Base-by-base conservation (phyloP, 2,888 invertebrate species). In the Venusia cambrica region DNA sequence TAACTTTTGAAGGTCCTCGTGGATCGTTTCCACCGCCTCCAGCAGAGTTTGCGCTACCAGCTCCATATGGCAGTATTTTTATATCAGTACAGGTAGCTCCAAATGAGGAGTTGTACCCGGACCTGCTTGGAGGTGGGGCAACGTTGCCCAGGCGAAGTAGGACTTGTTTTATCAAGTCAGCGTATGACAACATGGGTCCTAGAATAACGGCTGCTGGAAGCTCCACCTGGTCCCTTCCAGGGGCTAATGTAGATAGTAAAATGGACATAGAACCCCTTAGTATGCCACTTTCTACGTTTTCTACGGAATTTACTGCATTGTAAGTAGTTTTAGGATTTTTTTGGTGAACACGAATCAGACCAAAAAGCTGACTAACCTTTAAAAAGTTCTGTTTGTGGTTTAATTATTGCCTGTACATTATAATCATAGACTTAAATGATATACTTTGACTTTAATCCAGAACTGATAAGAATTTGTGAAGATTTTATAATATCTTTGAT, bases 181-280 rank as follows among this genome's bases (percentile, higher is more conserved):
- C 93, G 44, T 96, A 96, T 73, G 96, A 97, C 80, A 96, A 96
- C 79, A 94, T 96, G 93, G 96, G 96, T 3, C 94, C 95, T 30
- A 89, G 96, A 48, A 94, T 96, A 29, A 96, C 96, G 4, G 95
- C 95, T 15, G 94, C 94, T 45, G 96, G 96, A 25, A 95, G 94
- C 69, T 96, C 96, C 4, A 94, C 94, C 11, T 91, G 95, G 68
- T 95, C 95, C 12, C 88, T 96, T 49, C 94, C 94, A 45, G 94
- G 76, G 44, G 71, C 76, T 45, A 80, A 83, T 51, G 62, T 48
- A 43, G 74, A 77, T 44, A 70, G 62, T 48, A 48, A 51, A 45
- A 45, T 48, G 7, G 66, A 64, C 16, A 73, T 63, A 38, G 66
- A 74, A 5, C 59, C 63, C 4, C 35, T 67, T 22, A 60, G 62